Evolutionary conservation across 2,113 vertebrate species (phyloP), one percentile per base, ranked within the genome.

Genomic region (Siniperca chuatsi): DNA sequence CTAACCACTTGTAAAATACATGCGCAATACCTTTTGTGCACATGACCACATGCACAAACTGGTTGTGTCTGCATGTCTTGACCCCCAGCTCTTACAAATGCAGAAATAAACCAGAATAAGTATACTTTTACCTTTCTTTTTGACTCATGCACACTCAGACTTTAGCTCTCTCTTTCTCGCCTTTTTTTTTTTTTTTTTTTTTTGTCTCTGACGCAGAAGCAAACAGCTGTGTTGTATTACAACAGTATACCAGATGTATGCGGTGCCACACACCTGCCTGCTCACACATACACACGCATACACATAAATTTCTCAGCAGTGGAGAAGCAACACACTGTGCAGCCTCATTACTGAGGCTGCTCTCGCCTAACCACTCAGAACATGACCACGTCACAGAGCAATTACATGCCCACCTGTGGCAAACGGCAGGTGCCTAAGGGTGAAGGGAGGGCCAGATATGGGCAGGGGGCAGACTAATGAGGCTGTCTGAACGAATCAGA

Each of bases 391-490:
- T 87, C 88, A 82, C 84, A 78, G 84, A 89, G 91, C 91, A 92
- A 93, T 95, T 93, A 92, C 93, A 93, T 70, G 90, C 73, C 92
- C 90, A 92, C 93, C 94, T 92, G 92, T 86, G 81, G 92, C 83
- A 92, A 89, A 82, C 67, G 69, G 82, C 93, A 91, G 86, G 92
- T 90, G 90, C 85, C 89, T 86, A 54, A 87, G 86, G 92, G 90
- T 67, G 82, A 87, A 73, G 65, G 75, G 86, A 84, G 80, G 72
- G 44, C 82, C 69, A n/a, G 74, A 78, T 70, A 44, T 29, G 73
- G 90, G 87, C 66, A 79, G 87, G 87, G 92, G 88, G 88, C 85
- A 42, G 76, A 89, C 90, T 91, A 92, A 93, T 88, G 86, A 90
- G 92, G 67, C 80, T 68, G 80, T 82, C 90, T 79, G 74, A 80